Evolutionary conservation across 2,113 vertebrate species (phyloP).

Genomic region (Chinchilla lanigera): DNA sequence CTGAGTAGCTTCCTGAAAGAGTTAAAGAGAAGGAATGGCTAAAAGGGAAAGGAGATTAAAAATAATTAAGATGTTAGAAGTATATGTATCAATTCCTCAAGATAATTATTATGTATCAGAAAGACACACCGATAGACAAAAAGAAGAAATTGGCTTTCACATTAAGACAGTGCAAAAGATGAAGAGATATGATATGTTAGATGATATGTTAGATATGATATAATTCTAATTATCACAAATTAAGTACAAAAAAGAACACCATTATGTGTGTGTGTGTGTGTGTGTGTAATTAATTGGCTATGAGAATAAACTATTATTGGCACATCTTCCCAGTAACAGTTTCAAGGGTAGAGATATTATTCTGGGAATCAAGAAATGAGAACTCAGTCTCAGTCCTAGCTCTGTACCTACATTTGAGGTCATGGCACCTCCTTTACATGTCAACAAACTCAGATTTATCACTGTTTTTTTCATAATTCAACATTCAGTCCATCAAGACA

Average conservation of each 20-base stretch:
- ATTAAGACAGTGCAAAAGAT: neutral
- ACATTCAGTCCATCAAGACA: neutral
- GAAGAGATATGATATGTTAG: neutral
- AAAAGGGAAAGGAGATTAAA: neutral
- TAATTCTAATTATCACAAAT: neutral
- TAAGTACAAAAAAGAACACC: neutral
- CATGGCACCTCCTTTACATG: neutral
- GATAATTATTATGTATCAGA: neutral
- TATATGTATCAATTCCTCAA: neutral
- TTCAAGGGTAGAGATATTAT: neutral
- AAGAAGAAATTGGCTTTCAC: neutral
- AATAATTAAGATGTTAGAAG: neutral
- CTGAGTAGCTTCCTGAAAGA: neutral
- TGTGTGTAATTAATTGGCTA: neutral
- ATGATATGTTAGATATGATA: too few species aligned
- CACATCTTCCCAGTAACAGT: neutral
- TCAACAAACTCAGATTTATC: neutral
- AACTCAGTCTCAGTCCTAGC: neutral
- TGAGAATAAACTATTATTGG: neutral
- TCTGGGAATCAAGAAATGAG: neutral
- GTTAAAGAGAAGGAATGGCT: neutral
- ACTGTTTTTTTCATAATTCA: neutral
- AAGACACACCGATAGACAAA: neutral
- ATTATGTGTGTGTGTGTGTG: neutral
- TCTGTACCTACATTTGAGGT: neutral